A percentile compares a stretch with the other conserved stretches of the same genome.
phyloP scores from a whole-genome alignment of 2,113 vertebrate genomes.

The Caranx ignobilis region DNA sequence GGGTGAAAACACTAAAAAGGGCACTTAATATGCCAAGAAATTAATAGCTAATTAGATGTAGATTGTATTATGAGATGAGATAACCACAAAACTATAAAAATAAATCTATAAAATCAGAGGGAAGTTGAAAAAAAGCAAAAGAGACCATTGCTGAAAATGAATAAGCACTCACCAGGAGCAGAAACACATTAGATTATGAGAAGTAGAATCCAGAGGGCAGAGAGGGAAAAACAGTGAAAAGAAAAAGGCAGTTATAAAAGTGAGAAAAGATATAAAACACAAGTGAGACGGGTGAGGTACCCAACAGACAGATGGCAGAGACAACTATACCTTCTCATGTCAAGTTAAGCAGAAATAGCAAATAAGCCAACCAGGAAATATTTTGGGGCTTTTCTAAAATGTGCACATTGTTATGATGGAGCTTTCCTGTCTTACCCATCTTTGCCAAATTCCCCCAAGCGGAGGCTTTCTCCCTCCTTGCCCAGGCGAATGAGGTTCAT shows the following conservation, averaged over 20 bases:
- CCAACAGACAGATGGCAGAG: constrained; percentile 19
- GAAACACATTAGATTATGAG: constrained; percentile 50
- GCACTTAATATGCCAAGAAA: neutral
- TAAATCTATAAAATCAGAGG: constrained; percentile 5
- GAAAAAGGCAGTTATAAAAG: constrained; percentile 57
- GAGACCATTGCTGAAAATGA: constrained; percentile 2
- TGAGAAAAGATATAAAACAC: constrained; percentile 42
- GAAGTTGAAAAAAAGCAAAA: neutral
- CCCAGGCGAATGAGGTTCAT: constrained; percentile 98
- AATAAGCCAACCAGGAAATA: neutral
- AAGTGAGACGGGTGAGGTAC: constrained; percentile 28
- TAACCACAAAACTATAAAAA: neutral
- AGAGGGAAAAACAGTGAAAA: constrained; percentile 21
- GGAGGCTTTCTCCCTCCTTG: constrained; percentile 91
- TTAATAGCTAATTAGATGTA: neutral
- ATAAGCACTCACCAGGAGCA: constrained; percentile 71
- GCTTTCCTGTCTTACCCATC: constrained; percentile 88
- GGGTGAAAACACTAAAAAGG: neutral
- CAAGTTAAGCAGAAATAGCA: neutral
- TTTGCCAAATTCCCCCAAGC: constrained; percentile 89
- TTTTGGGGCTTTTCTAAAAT: neutral
- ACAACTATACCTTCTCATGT: neutral
- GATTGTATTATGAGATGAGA: constrained; percentile 12
- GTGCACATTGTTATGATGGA: neutral
- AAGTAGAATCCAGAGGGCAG: constrained; percentile 59